Evolutionary conservation across 2,113 vertebrate species (phyloP), one percentile per base, ranked within the genome.

Genomic region (Sigmodon hispidus): DNA sequence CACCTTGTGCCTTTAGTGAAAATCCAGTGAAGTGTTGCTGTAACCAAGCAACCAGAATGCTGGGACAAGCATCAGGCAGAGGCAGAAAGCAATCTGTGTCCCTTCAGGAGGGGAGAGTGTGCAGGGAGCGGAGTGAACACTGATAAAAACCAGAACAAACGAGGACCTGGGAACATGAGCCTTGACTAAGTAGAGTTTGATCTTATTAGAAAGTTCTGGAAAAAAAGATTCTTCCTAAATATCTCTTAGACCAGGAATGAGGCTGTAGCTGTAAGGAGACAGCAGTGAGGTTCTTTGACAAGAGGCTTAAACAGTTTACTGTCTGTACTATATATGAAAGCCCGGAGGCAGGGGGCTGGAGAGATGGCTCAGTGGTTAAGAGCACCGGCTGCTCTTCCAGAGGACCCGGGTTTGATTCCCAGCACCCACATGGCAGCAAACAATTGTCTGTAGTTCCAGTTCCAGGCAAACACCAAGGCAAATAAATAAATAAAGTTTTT

Each of bases 11-110:
- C 95, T 97, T 97, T 97, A 94, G 89, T 91, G 95, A 98, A 98
- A 97, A 95, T 96, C 77, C 0, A 21, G 95, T 97, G 94, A 94
- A 97, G 91, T 96, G 96, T 97, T 98, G 92, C 96, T 95, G 98
- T 98, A 98, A 96, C 98, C 96, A 98, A 98, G 98, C 98, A 98
- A 98, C 98, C 87, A 5, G 1, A 94, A 97, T 94, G 89, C 75
- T 94, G 94, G 94, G 97, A 94, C 24, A 94, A 96, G 92, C 88
- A 91, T 63, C 89, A 90, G 43, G 72, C 91, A 26, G 6, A 96
- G 77, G 92, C 59, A 87, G 94, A 95, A 77, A 96, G 97, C 94
- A 91, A 96, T 97, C 81, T 94, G 80, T 94, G 80, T 57, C 83
- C 95, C 92, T 91, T 92, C 88, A 21, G 87, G 61, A 52, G 21